Conservation (phyloP, 2,888 invertebrate genomes). For the Cephus pygmeus region DNA sequence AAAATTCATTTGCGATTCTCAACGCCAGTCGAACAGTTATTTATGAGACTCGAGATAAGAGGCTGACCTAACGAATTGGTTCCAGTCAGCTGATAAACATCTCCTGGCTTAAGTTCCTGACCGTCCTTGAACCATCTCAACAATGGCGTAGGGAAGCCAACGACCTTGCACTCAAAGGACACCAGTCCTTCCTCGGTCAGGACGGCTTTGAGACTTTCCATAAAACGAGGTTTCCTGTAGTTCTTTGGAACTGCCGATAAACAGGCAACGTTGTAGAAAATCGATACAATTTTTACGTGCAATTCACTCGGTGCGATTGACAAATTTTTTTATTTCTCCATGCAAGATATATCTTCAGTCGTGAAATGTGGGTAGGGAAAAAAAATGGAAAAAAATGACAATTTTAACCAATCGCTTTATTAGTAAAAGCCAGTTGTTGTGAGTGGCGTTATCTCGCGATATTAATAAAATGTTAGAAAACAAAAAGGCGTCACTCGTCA, state of each 20-base stretch:
- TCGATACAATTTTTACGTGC: background rate
- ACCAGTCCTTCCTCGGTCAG: conserved; percentile 92
- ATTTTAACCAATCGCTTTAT: conserved; percentile 3
- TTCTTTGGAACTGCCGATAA: conserved; percentile 84
- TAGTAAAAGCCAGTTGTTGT: background rate
- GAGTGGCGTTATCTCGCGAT: background rate
- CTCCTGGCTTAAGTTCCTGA: conserved; percentile 90
- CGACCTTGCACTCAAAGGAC: conserved; percentile 93
- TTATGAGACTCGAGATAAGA: background rate
- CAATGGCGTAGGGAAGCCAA: conserved; percentile 89
- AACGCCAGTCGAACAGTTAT: background rate
- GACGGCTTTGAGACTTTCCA: conserved; percentile 90
- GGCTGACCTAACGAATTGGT: conserved; percentile 80
- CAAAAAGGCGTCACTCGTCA: background rate
- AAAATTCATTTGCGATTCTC: conserved; percentile 1
- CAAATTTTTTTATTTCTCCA: background rate
- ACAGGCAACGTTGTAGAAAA: conserved; percentile 14
- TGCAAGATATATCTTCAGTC: background rate
- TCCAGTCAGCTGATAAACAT: conserved; percentile 91
- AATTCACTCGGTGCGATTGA: background rate
- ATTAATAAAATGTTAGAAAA: background rate
- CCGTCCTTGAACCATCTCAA: conserved; percentile 94
- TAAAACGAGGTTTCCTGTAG: conserved; percentile 88
- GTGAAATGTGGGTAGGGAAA: background rate
- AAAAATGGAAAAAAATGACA: conserved; percentile 19